These are phyloP conservation scores for Oostethus manadensis DNA, from an alignment of 2,113 vertebrate genomes.

Conservation along the genomic window DNA sequence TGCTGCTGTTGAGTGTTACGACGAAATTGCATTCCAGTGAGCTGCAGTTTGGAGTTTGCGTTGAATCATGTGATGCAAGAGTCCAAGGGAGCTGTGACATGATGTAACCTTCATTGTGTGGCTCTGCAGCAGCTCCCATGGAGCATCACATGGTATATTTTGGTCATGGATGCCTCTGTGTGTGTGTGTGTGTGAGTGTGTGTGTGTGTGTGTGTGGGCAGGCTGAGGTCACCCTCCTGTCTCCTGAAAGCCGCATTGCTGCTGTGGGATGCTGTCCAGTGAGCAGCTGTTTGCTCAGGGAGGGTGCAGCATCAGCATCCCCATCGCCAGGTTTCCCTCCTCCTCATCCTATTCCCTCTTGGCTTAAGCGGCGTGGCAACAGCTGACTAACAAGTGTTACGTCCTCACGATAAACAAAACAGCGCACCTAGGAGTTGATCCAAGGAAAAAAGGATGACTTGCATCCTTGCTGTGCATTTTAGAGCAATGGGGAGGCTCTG, in stretches of 20 bases:
- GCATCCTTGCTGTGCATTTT: constrained; percentile 12
- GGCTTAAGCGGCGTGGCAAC: constrained; percentile 28
- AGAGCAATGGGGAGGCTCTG: constrained; percentile 15
- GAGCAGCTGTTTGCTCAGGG: constrained; percentile 37
- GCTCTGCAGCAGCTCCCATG: too few species aligned
- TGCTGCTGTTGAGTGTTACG: too few species aligned
- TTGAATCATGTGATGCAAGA: too few species aligned
- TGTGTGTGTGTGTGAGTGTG: neutral
- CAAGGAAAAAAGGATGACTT: neutral
- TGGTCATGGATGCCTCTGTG: constrained; percentile 28
- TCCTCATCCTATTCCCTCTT: neutral
- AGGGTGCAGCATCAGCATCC: constrained; percentile 1
- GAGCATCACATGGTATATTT: constrained; percentile 35
- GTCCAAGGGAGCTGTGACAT: too few species aligned
- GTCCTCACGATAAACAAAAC: constrained; percentile 7
- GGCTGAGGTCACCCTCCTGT: constrained; percentile 60
- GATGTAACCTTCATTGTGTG: too few species aligned
- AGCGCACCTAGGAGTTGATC: too few species aligned
- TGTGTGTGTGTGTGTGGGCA: constrained; percentile 13
- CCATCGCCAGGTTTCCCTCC: constrained; percentile 1
- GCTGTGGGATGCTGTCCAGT: constrained; percentile 61
- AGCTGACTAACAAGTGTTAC: constrained; percentile 47
- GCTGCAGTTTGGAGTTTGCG: too few species aligned
- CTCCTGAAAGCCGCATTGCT: constrained; percentile 66
- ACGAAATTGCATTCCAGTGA: too few species aligned